Conservation (phyloP, 2,113 vertebrate genomes). For the Holacanthus passer region DNA sequence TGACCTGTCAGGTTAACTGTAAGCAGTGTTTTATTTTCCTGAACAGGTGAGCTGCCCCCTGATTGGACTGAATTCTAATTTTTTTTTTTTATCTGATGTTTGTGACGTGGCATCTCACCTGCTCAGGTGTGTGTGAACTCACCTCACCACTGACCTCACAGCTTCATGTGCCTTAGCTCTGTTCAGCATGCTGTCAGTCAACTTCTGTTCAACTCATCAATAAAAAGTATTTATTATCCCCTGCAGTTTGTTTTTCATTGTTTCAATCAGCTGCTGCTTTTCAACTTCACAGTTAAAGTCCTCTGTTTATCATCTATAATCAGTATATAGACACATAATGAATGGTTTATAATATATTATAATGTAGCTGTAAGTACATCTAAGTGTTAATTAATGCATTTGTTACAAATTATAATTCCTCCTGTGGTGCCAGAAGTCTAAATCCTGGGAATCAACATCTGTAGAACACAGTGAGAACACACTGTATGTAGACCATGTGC, state of each 20-base stretch:
- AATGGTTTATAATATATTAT: no score
- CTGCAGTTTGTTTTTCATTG: not conserved
- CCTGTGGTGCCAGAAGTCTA: no score
- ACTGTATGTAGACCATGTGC: no score
- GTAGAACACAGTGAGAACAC: no score
- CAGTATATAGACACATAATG: no score
- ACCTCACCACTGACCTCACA: slow-evolving; percentile 64
- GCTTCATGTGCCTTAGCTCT: slow-evolving; percentile 75
- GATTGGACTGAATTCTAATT: slow-evolving; percentile 11
- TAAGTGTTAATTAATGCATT: no score
- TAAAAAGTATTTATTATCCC: slow-evolving; percentile 76
- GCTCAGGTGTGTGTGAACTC: slow-evolving; percentile 39
- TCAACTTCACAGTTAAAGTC: not conserved
- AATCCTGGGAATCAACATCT: no score
- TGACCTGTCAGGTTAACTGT: slow-evolving; percentile 4
- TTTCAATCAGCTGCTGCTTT: not conserved
- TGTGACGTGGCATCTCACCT: slow-evolving; percentile 32
- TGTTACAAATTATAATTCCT: no score
- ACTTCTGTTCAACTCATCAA: slow-evolving; percentile 54
- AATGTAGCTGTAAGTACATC: no score
- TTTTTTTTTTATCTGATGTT: not conserved
- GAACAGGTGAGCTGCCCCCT: slow-evolving; percentile 23
- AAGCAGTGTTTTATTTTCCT: not conserved
- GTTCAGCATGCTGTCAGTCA: slow-evolving; percentile 62
- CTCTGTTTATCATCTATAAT: not conserved